These are phyloP conservation scores for Poeciliopsis paucimaculata DNA, from an alignment of 2,797 vertebrate species.

Conservation along the genomic window DNA sequence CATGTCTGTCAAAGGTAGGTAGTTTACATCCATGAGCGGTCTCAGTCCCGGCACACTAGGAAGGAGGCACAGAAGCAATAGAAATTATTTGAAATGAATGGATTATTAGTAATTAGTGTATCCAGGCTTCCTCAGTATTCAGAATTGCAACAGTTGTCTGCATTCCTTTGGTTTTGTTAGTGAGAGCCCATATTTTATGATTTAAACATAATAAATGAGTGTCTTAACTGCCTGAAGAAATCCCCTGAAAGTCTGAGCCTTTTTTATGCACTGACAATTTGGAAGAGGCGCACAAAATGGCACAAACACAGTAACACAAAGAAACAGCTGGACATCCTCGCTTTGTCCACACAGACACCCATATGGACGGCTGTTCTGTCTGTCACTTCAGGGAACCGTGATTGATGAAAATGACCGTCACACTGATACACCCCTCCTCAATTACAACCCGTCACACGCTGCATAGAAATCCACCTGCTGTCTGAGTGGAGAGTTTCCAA, in stretches of 20 bases:
- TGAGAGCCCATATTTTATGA: not conserved
- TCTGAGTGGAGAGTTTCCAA: not conserved
- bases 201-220: not conserved
- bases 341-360: slow-evolving; percentile 45
- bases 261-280: not conserved
- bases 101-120: not conserved
- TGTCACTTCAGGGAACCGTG: slow-evolving; percentile 26
- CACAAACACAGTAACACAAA: slow-evolving; percentile 4
- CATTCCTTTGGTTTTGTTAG: not conserved
- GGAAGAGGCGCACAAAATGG: not conserved
- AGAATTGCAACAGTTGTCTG: no score
- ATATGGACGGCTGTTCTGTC: slow-evolving; percentile 46
- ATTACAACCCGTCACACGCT: slow-evolving; percentile 8
- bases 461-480: slow-evolving; percentile 23
- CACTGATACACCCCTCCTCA: slow-evolving; percentile 15
- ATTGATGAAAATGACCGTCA: slow-evolving; percentile 46
- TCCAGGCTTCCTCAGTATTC: not conserved
- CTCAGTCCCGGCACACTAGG: slow-evolving; percentile 95
- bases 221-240: not conserved
- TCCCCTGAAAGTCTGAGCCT: not conserved
- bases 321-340: slow-evolving; percentile 37
- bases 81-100: not conserved
- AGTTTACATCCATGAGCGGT: slow-evolving; percentile 96
- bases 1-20: slow-evolving; percentile 98
- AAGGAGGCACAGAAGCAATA: slow-evolving; percentile 34